Base-by-base conservation (phyloP, 2,113 vertebrate genomes). In the Microcebus lehilahytsara region DNA sequence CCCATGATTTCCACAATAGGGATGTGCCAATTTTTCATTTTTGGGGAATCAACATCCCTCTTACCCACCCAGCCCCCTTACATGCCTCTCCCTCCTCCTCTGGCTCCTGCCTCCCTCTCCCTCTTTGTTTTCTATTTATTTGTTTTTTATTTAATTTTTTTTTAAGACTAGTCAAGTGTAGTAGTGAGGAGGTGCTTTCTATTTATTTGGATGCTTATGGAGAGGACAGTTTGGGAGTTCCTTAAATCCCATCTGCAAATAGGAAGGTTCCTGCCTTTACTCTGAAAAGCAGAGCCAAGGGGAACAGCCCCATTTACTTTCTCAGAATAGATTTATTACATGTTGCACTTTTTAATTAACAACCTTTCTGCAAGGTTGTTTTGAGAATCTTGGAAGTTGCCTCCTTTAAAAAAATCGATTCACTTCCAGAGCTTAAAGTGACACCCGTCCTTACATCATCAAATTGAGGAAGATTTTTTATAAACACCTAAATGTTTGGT, bases 271-370 rank as follows among this genome's bases (percentile, higher is more conserved):
- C n/a, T 80, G 27, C 17, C 74, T 92, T 86, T 92, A 30, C 34
- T 80, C 10, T 72, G n/a, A 81, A 95, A 72, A 85, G 25, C 7
- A 20, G 53, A 95, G 40, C 88, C 81, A 60, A 83, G 27, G 62
- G 53, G 32, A 78, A 22, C 40, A 71, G 40, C 14, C 34, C 34
- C 3, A 8, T 79, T 72, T 95, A 42, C 53, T 49, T 79, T 91
- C 62, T 86, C 62, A 72, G 14, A 79, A 34, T 71, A 91, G 72
- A 66, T 86, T 95, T 42, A 62, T 91, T 72, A 79, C 87, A 32
- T 32, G n/a, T 58, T 77, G 13, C 71, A n/a, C 30, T 32, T 27
- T 53, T 32, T 66, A 78, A 27, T 79, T 71, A 80, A 86, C 81
- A 91, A 46, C 46, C 9, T 71, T 53, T 40, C 75, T 37, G 74